Conservation (phyloP, 2,113 vertebrate species). For the Struthidea cinerea region DNA sequence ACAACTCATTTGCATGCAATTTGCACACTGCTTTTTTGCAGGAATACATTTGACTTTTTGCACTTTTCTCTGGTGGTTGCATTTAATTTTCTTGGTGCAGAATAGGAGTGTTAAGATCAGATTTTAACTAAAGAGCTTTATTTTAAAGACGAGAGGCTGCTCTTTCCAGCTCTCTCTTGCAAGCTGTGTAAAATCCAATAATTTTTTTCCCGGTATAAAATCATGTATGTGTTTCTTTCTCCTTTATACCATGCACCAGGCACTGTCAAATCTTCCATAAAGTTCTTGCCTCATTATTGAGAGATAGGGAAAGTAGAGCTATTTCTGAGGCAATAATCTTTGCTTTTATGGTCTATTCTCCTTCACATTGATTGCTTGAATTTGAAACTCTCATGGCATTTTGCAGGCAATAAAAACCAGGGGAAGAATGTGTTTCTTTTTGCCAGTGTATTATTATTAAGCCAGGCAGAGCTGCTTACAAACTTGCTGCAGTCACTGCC, state of each 20-base stretch:
- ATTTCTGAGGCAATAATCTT: conserved; percentile 63
- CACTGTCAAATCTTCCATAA: conserved; percentile 16
- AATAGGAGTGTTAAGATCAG: neutral
- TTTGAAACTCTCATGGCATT: conserved; percentile 46
- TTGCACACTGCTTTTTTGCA: neutral
- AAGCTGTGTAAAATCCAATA: neutral
- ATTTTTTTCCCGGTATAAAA: neutral
- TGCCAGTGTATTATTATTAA: neutral
- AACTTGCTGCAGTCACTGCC: neutral
- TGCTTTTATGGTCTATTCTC: conserved; percentile 50
- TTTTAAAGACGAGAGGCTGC: neutral
- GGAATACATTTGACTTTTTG: neutral
- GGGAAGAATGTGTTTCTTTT: conserved; percentile 9
- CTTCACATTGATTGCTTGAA: conserved; percentile 46
- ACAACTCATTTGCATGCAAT: neutral
- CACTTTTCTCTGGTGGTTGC: neutral
- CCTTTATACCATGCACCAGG: neutral
- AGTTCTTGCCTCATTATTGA: conserved; percentile 28
- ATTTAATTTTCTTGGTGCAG: neutral
- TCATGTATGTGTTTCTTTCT: neutral
- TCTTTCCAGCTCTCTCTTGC: neutral
- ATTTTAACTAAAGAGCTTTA: neutral
- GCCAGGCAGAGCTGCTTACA: neutral
- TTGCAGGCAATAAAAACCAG: conserved; percentile 57
- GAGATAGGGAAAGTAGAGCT: conserved; percentile 29